Evolutionary conservation across 2,888 invertebrate species (phyloP).

Genomic region (Cabera pusaria): DNA sequence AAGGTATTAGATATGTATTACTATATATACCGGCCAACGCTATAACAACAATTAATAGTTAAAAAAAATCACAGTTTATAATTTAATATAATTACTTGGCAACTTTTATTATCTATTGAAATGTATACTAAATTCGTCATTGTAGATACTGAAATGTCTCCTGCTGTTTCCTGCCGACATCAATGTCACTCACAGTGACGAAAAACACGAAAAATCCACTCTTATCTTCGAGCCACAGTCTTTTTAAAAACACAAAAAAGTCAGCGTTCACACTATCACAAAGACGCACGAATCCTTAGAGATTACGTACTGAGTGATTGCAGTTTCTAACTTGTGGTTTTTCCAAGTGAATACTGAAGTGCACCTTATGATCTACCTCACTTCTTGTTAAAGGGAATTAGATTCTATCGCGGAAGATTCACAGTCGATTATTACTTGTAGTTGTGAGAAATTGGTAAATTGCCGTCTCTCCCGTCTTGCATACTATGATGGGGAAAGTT

Average conservation of each 20-base stretch:
- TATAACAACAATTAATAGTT: too few relatives aligned
- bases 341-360: constrained; percentile 68
- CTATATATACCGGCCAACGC: too few relatives aligned
- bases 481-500: constrained; percentile 74
- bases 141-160: too few relatives aligned
- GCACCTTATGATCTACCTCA: constrained; percentile 65
- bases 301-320: constrained; percentile 81
- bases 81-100: too few relatives aligned
- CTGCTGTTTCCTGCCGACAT: constrained; percentile 2
- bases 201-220: constrained; percentile 48
- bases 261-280: constrained; percentile 51
- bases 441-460: constrained; percentile 55
- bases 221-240: constrained; percentile 68
- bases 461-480: constrained; percentile 58
- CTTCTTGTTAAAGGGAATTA: constrained; percentile 39
- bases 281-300: constrained; percentile 72
- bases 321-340: constrained; percentile 67
- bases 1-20: too few relatives aligned
- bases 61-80: too few relatives aligned
- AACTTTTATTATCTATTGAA: too few relatives aligned
- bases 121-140: too few relatives aligned
- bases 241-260: constrained; percentile 65
- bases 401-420: constrained; percentile 33
- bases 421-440: constrained; percentile 41
- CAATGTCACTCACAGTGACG: constrained; percentile 38